These are phyloP conservation scores for Agrotis ipsilon DNA, from an alignment of 2,888 invertebrate genomes.

Conservation along the genomic window DNA sequence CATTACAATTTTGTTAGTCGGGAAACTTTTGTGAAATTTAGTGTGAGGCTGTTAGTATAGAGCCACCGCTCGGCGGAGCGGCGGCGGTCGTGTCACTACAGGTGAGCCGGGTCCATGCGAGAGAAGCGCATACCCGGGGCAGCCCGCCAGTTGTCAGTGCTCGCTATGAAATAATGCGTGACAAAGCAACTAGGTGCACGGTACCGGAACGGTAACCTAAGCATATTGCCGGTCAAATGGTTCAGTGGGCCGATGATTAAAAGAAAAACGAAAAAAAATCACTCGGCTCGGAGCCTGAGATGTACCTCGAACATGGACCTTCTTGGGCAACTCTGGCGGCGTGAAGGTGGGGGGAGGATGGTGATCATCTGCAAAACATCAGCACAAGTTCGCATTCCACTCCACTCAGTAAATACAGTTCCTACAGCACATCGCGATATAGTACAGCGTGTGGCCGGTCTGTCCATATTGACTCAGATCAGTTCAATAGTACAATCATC, in stretches of 20 bases:
- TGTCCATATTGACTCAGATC: constrained; percentile 66
- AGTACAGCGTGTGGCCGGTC: constrained; percentile 80
- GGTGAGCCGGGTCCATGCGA: constrained; percentile 85
- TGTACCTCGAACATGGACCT: constrained; percentile 99
- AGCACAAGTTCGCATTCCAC: constrained; percentile 92
- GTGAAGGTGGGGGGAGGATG: constrained; percentile 99
- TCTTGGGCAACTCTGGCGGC: constrained; percentile 99
- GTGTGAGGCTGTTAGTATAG: constrained; percentile 60
- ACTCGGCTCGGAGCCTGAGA: constrained; percentile 88
- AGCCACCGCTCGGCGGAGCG: constrained; percentile 74
- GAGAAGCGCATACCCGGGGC: constrained; percentile 78
- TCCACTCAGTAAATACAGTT: constrained; percentile 86
- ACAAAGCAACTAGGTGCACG: constrained; percentile 90
- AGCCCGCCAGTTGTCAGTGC: constrained; percentile 79
- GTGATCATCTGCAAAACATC: constrained; percentile 98
- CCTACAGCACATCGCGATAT: constrained; percentile 84
- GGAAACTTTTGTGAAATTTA: constrained; percentile 51
- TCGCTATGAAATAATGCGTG: constrained; percentile 88
- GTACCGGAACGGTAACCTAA: constrained; percentile 82
- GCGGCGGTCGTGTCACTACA: constrained; percentile 74
- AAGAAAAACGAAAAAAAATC: constrained; percentile 82
- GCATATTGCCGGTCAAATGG: constrained; percentile 86
- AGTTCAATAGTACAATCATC: constrained; percentile 58
- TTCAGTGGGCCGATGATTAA: constrained; percentile 86
- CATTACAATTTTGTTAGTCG: constrained; percentile 58